A percentile compares a stretch with the other conserved stretches of the same genome.
Evolutionary conservation across 2,797 vertebrate species (phyloP).

Genomic region (Ciconia nigra): DNA sequence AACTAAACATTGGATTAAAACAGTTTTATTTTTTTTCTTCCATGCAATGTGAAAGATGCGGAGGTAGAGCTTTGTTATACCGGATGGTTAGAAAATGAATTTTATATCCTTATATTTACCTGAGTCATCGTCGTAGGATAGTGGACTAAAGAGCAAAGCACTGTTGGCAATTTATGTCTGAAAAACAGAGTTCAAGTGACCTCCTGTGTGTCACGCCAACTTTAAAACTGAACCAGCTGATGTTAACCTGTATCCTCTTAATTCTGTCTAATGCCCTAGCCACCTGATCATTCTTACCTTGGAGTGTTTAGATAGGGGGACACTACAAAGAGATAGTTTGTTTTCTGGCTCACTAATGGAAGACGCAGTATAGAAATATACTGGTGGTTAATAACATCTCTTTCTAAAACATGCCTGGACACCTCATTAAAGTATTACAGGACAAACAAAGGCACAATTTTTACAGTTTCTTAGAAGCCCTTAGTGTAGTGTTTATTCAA

Average conservation of each 20-base stretch:
- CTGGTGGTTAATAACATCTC: background rate
- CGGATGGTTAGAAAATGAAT: background rate
- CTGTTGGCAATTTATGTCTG: background rate
- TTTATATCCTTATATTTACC: background rate
- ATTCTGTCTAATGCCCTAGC: background rate
- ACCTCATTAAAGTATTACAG: background rate
- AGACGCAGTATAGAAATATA: background rate
- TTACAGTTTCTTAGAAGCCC: background rate
- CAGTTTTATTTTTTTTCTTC: background rate
- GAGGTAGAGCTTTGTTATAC: background rate
- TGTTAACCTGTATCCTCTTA: background rate
- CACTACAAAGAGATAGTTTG: background rate
- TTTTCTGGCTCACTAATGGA: background rate
- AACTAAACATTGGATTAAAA: background rate
- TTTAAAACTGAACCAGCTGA: background rate
- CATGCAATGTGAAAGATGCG: background rate
- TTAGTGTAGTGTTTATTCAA: conserved; percentile 8
- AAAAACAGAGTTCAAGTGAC: background rate
- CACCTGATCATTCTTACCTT: background rate
- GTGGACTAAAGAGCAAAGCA: background rate
- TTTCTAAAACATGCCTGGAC: background rate
- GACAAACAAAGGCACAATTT: background rate
- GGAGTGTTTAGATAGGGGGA: background rate
- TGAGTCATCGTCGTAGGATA: fast-evolving
- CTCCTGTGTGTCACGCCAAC: background rate